These are phyloP conservation scores for Gobiocypris rarus DNA, from an alignment of 2,113 vertebrate species.

Conservation along the genomic window DNA sequence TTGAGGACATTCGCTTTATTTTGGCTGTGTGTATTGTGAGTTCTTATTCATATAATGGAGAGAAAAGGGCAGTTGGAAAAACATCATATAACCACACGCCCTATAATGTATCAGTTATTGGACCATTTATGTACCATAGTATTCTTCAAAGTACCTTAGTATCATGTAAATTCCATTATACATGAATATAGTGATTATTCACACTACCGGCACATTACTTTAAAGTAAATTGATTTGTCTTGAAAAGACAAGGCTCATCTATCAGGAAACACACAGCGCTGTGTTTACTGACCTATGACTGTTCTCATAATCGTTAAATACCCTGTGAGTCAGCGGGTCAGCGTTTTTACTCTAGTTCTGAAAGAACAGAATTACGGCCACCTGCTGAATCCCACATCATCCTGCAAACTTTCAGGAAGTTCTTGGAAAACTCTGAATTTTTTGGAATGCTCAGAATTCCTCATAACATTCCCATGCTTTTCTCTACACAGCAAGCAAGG, in stretches of 20 bases:
- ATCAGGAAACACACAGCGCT: conserved; percentile 6
- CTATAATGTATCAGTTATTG: neutral
- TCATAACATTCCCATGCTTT: neutral
- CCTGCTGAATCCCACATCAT: neutral
- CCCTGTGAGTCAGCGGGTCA: neutral
- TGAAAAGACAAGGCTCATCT: neutral
- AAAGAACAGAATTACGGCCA: neutral
- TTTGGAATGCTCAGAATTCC: neutral
- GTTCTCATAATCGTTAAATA: neutral
- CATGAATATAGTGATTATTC: neutral
- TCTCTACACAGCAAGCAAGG: neutral
- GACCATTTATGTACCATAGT: neutral
- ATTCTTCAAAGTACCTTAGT: neutral
- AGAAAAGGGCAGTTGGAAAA: neutral
- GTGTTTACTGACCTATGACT: neutral
- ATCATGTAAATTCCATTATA: neutral
- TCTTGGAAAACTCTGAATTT: neutral
- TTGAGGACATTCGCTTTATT: conserved; percentile 11
- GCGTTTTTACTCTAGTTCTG: neutral
- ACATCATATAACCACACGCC: no score
- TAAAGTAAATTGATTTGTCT: neutral
- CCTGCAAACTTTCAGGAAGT: neutral
- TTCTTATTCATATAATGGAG: neutral
- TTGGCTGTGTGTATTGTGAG: neutral
- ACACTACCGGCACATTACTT: neutral